Evolutionary conservation across 2,888 invertebrate species (phyloP).

Genomic region (Orchesella flavescens): DNA sequence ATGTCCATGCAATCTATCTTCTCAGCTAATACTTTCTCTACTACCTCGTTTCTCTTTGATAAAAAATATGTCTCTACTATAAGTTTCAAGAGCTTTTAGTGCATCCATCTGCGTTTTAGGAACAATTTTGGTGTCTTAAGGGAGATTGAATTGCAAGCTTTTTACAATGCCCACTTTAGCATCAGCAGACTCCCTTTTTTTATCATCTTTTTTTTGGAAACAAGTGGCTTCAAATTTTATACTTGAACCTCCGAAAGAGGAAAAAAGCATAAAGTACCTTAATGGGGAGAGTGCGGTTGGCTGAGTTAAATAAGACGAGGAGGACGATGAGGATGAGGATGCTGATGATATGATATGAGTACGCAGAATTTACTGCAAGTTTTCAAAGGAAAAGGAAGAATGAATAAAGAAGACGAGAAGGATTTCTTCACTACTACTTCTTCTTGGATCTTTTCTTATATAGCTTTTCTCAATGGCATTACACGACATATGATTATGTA

Average conservation of each 20-base stretch:
- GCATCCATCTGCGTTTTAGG: constrained; percentile 24
- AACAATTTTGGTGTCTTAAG: constrained; percentile 34
- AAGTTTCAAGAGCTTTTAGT: constrained; percentile 38
- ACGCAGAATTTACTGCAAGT: background rate
- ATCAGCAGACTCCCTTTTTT: constrained; percentile 6
- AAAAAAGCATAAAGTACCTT: background rate
- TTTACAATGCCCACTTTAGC: constrained; percentile 34
- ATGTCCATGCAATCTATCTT: background rate
- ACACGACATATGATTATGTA: constrained; percentile 22
- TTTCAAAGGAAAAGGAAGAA: background rate
- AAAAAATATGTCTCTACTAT: constrained; percentile 3
- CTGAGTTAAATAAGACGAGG: background rate
- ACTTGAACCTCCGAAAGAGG: background rate
- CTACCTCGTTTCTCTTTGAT: constrained; percentile 15
- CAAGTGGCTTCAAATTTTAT: background rate
- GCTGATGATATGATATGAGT: constrained; percentile 3
- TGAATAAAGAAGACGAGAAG: constrained; percentile 14
- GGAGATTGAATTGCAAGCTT: constrained; percentile 49
- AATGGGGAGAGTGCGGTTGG: background rate
- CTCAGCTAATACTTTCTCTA: constrained; percentile 3
- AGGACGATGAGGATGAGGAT: background rate
- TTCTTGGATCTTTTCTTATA: background rate
- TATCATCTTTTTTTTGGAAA: constrained; percentile 3
- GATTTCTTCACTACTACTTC: background rate
- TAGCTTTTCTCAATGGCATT: constrained; percentile 21